Base-by-base conservation (phyloP, 2,888 invertebrate species). In the Rhingia rostrata region DNA sequence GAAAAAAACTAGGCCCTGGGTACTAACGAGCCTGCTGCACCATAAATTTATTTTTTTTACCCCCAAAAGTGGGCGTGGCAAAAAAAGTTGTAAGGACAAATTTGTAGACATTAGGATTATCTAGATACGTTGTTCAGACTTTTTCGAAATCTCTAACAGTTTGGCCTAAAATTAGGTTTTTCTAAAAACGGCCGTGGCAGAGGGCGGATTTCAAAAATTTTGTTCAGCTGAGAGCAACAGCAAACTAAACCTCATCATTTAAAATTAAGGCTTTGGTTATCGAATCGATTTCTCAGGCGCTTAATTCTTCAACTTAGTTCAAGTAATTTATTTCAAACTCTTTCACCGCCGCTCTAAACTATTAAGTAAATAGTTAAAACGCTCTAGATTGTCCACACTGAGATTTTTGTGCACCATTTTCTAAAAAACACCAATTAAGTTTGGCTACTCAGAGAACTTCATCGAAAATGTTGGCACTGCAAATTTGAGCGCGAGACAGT, bases 361-460 rank as follows among this genome's bases (percentile, higher is more conserved):
- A 3, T 47, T 37, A 14, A 63, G 6, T 22, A 63, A 10, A 12
- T 49, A 49, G n/a, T 63, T 61, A 22, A 61, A 61, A 1, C 32
- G 14, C 49, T 61, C 60, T 1, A 14, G 33, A 33, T 33, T 61
- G 14, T 61, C 60, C 45, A 61, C 12, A 0, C 4, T 0, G 10
- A 63, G 30, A 7, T 63, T 63, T 4, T 49, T 63, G 22, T 63
- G 63, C 10, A 63, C 63, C 3, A 49, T 6, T 30, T 35, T 63
- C 12, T 64, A 39, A 9, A 64, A 64, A 49, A 51, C 51, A 2
- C 39, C 64, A 2, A 37, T 64, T 30, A 49, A 64, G 1, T 51
- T 64, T 9, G 64, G 64, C n/a, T 51, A 63, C 22, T 63, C 49
- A 0, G 63, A 30, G 22, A 37, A 63, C n/a, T 63, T 63, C 12